phyloP scores from a whole-genome alignment of 2,888 invertebrate species.

The Antitype chi region DNA sequence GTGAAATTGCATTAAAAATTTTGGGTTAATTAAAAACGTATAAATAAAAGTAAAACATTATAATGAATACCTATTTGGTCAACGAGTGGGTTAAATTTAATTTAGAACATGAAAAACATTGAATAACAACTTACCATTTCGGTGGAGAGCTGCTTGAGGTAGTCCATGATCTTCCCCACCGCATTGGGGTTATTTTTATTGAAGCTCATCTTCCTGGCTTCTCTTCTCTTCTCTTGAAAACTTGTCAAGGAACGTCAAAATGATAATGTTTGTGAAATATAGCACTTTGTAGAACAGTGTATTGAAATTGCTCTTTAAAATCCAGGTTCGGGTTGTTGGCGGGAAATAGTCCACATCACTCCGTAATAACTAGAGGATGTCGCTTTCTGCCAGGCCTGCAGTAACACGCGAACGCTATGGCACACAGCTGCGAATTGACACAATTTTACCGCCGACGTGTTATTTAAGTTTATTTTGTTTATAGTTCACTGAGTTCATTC shows the following conservation, averaged over 20 bases:
- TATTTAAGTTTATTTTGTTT: slow-evolving; percentile 65
- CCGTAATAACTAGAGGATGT: slow-evolving; percentile 60
- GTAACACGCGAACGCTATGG: slow-evolving; percentile 66
- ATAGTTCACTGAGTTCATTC: slow-evolving; percentile 75
- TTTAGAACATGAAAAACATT: background rate
- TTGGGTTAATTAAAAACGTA: background rate
- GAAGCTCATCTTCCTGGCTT: slow-evolving; percentile 87
- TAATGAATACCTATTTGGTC: background rate
- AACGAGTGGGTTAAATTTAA: background rate
- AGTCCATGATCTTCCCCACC: slow-evolving; percentile 89
- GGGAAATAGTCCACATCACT: slow-evolving; percentile 80
- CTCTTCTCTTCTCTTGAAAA: slow-evolving; percentile 66
- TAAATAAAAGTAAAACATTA: too few relatives aligned
- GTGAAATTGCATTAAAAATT: background rate
- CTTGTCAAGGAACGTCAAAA: slow-evolving; percentile 86
- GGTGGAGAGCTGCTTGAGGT: slow-evolving; percentile 88
- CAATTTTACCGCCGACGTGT: slow-evolving; percentile 74
- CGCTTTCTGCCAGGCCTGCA: slow-evolving; percentile 53
- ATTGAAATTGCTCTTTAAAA: slow-evolving; percentile 77
- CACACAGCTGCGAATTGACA: slow-evolving; percentile 78
- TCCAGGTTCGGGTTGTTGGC: slow-evolving; percentile 85
- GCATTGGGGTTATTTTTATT: slow-evolving; percentile 89
- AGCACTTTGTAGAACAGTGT: slow-evolving; percentile 80
- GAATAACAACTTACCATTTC: slow-evolving; percentile 85
- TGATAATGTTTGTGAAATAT: slow-evolving; percentile 83